Percentiles rank a stretch among this genome's conserved stretches.
Evolutionary conservation across 2,888 invertebrate species (phyloP).

Genomic region (Plagodis dolabraria): DNA sequence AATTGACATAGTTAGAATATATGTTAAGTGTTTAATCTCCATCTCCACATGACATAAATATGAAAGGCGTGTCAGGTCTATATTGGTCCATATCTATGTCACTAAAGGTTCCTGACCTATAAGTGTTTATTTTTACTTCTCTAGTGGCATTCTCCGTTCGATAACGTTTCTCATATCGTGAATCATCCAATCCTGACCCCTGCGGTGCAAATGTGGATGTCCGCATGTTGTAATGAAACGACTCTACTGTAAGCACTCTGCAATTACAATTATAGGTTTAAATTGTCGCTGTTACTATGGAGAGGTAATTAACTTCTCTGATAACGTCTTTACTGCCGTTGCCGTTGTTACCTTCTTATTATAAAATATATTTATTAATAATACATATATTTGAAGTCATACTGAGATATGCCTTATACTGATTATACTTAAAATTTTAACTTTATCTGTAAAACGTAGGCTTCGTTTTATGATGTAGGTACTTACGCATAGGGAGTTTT

Average conservation of each 20-base stretch:
- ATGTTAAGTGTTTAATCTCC: neutral
- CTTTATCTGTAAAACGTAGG: too few relatives aligned
- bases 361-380: too few relatives aligned
- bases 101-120: conserved; percentile 42
- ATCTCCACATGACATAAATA: conserved; percentile 1
- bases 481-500: too few relatives aligned
- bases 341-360: too few relatives aligned
- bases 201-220: conserved; percentile 23
- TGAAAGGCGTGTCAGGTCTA: conserved; percentile 8
- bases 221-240: conserved; percentile 11
- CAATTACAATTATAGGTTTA: neutral
- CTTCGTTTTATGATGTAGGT: too few relatives aligned
- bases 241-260: neutral
- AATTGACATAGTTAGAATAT: neutral
- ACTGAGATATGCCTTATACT: too few relatives aligned
- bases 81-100: conserved; percentile 30
- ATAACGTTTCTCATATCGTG: conserved; percentile 48
- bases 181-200: conserved; percentile 58
- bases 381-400: too few relatives aligned
- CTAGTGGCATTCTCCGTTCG: conserved; percentile 42
- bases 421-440: too few relatives aligned
- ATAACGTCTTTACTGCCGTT: too few relatives aligned
- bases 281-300: neutral
- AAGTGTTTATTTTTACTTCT: conserved; percentile 42
- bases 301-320: neutral